Conservation (phyloP, 2,888 invertebrate genomes). For the Drosophila kambysellisi region DNA sequence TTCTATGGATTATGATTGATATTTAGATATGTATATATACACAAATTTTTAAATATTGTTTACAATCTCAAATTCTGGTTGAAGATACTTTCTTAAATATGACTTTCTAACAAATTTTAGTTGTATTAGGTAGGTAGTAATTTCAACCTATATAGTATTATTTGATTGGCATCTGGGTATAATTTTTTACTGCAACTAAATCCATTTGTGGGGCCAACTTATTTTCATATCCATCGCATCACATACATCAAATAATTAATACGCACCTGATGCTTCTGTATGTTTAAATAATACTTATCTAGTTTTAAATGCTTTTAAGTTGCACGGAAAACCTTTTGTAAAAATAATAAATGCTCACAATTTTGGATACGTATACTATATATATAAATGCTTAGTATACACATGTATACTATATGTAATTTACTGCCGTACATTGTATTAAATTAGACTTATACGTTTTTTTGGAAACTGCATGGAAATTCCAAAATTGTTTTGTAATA, state of each 20-base stretch:
- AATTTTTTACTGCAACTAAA: not conserved
- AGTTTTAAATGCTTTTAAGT: conserved; percentile 45
- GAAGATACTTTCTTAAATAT: not conserved
- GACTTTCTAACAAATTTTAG: not conserved
- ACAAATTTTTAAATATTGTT: not conserved
- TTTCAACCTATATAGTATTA: not conserved
- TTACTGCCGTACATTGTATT: conserved; percentile 15
- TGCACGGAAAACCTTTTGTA: conserved; percentile 50
- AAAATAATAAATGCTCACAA: conserved; percentile 50
- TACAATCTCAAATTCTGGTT: not conserved
- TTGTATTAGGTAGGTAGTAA: not conserved
- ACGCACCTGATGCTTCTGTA: conserved; percentile 2
- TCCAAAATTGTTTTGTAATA: conserved; percentile 2
- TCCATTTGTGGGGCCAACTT: not conserved
- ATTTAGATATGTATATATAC: not conserved
- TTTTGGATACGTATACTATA: conserved; percentile 7
- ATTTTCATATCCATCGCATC: conserved; percentile 8
- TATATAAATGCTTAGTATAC: not conserved
- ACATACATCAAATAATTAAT: conserved; percentile 7
- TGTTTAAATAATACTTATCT: not conserved
- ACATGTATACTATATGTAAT: not conserved
- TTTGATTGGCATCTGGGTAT: not conserved
- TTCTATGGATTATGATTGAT: not conserved
- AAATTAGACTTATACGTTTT: conserved; percentile 1
- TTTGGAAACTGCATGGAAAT: conserved; percentile 55